Evolutionary conservation across 2,888 invertebrate genomes (phyloP).

Genomic region (Augochlorella aurata): DNA sequence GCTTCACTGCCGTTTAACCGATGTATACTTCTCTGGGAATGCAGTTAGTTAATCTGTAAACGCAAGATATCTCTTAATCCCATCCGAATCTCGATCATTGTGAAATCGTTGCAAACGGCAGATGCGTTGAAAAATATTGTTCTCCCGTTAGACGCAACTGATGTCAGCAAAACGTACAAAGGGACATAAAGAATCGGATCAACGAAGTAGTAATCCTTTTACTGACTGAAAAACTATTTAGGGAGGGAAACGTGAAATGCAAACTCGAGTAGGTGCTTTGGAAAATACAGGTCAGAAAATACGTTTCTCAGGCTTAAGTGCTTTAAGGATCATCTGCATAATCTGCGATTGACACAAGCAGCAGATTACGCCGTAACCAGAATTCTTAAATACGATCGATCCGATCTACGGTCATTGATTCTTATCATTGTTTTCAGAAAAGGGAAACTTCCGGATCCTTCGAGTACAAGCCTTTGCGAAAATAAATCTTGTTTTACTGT

Average conservation of each 20-base stretch:
- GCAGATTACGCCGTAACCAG: slow-evolving; percentile 15
- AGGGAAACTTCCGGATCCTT: neutral
- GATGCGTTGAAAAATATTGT: slow-evolving; percentile 33
- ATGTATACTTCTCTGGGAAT: too few species aligned
- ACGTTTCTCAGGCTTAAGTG: slow-evolving; percentile 29
- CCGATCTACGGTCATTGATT: neutral
- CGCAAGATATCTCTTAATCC: neutral
- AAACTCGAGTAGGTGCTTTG: slow-evolving; percentile 19
- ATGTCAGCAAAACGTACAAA: slow-evolving; percentile 16
- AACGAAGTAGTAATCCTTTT: slow-evolving; percentile 52
- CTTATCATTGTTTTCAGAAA: neutral
- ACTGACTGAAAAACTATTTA: slow-evolving; percentile 25
- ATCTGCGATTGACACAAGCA: slow-evolving; percentile 43
- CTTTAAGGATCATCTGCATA: slow-evolving; percentile 38
- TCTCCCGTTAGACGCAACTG: slow-evolving; percentile 32
- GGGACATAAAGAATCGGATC: slow-evolving; percentile 52
- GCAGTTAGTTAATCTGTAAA: neutral
- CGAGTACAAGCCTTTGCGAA: neutral
- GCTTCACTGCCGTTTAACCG: neutral
- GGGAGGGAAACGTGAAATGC: slow-evolving; percentile 25
- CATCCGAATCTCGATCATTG: slow-evolving; percentile 7
- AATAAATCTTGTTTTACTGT: neutral
- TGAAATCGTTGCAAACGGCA: slow-evolving; percentile 20
- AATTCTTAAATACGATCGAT: slow-evolving; percentile 14
- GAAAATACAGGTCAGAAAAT: slow-evolving; percentile 40